A percentile compares a stretch with the other conserved stretches of the same genome.
Evolutionary conservation across 2,888 invertebrate genomes (phyloP).

Genomic region (Metalampra italica): DNA sequence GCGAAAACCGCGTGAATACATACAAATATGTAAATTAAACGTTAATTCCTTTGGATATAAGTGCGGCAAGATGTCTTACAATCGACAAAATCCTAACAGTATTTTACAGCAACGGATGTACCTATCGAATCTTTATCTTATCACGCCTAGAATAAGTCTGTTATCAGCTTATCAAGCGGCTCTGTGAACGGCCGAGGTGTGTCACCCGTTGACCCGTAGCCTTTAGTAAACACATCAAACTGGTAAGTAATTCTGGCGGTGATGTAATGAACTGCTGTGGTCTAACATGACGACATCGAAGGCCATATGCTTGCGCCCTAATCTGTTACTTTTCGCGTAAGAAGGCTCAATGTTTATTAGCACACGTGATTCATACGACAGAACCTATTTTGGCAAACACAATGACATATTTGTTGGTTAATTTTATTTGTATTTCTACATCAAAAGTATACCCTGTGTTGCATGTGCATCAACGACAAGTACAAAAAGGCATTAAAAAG

Average conservation of each 20-base stretch:
- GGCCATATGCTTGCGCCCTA: conserved; percentile 23
- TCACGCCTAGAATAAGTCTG: conserved; percentile 2
- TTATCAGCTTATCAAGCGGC: conserved; percentile 14
- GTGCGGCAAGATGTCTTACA: too few relatives aligned
- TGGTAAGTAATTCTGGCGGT: conserved; percentile 42
- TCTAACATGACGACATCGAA: conserved; percentile 36
- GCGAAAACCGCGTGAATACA: too few relatives aligned
- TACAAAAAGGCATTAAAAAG: too few relatives aligned
- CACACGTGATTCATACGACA: too few relatives aligned
- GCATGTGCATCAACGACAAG: too few relatives aligned
- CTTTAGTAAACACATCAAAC: conserved; percentile 23
- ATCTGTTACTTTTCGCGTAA: conserved; percentile 9
- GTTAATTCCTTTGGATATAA: too few relatives aligned
- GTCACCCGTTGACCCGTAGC: conserved; percentile 34
- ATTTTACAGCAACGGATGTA: conserved; percentile 5
- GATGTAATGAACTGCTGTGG: conserved; percentile 43
- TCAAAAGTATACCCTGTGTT: too few relatives aligned
- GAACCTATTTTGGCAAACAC: too few relatives aligned
- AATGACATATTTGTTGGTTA: too few relatives aligned
- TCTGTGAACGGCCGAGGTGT: conserved; percentile 11
- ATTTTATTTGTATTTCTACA: too few relatives aligned
- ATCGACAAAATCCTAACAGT: too few relatives aligned
- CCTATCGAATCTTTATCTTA: conserved; percentile 14
- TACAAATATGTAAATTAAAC: too few relatives aligned
- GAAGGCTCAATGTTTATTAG: background rate